Evolutionary conservation across 2,113 vertebrate species (phyloP).

Genomic region (Perca schrenkii): DNA sequence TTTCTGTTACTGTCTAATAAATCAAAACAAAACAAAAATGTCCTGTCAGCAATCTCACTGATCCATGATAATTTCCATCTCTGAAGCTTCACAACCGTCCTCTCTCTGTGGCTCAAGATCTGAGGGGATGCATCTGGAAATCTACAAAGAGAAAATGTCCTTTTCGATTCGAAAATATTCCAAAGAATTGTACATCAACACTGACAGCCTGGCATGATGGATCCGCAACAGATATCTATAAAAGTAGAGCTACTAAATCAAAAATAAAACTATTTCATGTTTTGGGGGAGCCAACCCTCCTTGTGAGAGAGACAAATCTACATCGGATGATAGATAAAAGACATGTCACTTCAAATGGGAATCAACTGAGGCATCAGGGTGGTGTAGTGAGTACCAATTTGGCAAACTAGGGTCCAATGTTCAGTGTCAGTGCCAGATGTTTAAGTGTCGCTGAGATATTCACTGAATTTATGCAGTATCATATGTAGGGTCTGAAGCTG

Average conservation of each 20-base stretch:
- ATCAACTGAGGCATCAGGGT: background rate
- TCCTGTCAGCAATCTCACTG: conserved; percentile 55
- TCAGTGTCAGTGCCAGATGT: background rate
- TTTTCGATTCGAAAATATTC: conserved; percentile 48
- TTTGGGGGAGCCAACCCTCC: conserved; percentile 24
- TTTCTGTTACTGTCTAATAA: too few species aligned
- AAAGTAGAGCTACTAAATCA: conserved; percentile 35
- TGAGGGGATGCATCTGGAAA: conserved; percentile 64
- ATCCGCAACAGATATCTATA: conserved; percentile 51
- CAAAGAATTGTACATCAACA: conserved; percentile 54
- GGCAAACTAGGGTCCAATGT: background rate
- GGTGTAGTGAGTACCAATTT: background rate
- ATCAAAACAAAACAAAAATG: too few species aligned
- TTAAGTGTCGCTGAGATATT: background rate
- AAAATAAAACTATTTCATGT: conserved; percentile 50
- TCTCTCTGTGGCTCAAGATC: conserved; percentile 68
- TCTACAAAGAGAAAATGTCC: conserved; percentile 70
- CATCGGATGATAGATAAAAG: conserved; percentile 31
- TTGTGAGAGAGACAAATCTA: conserved; percentile 15
- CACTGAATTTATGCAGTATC: background rate
- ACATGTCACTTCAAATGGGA: conserved; percentile 11
- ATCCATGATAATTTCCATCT: conserved; percentile 65
- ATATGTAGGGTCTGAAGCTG: background rate
- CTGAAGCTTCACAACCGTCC: conserved; percentile 42
- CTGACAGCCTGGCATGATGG: conserved; percentile 51